Evolutionary conservation across 1,140 invertebrate genomes (phyloP).

Genomic region (Drosophila lowei): DNA sequence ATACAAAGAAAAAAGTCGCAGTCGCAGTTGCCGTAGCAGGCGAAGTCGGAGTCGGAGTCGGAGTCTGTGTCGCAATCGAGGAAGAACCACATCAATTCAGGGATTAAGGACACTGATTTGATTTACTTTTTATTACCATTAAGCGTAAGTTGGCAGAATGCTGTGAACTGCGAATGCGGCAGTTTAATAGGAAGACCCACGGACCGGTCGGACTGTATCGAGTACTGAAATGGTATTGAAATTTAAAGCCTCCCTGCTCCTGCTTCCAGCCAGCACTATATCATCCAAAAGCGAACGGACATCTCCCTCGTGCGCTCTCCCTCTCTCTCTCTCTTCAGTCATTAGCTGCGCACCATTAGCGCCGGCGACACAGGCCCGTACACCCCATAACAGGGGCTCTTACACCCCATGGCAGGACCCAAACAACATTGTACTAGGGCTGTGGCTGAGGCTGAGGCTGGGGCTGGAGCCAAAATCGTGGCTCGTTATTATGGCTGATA

Average conservation of each 20-base stretch:
- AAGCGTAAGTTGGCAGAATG: slow-evolving; percentile 75
- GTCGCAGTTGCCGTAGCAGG: slow-evolving; percentile 1
- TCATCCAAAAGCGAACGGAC: slow-evolving; percentile 29
- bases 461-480: slow-evolving; percentile 67
- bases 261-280: slow-evolving; percentile 19
- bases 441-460: too few species aligned
- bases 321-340: slow-evolving; percentile 48
- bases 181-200: slow-evolving; percentile 51
- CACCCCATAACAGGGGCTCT: slow-evolving; percentile 10
- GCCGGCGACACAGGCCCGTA: slow-evolving; percentile 53
- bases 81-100: slow-evolving; percentile 78
- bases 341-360: slow-evolving; percentile 80
- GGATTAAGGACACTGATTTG: slow-evolving; percentile 82
- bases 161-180: slow-evolving; percentile 54
- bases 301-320: slow-evolving; percentile 4
- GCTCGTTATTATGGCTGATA: slow-evolving; percentile 82
- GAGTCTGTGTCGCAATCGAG: slow-evolving; percentile 49
- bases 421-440: slow-evolving; percentile 19
- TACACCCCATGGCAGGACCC: slow-evolving; percentile 10
- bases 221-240: slow-evolving; percentile 39
- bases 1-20: slow-evolving; percentile 6
- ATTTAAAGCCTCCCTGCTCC: slow-evolving; percentile 59
- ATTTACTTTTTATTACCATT: slow-evolving; percentile 83
- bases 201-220: slow-evolving; percentile 29
- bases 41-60: background rate